These are phyloP conservation scores for Merodon equestris DNA, from an alignment of 2,888 invertebrate species.

Conservation along the genomic window DNA sequence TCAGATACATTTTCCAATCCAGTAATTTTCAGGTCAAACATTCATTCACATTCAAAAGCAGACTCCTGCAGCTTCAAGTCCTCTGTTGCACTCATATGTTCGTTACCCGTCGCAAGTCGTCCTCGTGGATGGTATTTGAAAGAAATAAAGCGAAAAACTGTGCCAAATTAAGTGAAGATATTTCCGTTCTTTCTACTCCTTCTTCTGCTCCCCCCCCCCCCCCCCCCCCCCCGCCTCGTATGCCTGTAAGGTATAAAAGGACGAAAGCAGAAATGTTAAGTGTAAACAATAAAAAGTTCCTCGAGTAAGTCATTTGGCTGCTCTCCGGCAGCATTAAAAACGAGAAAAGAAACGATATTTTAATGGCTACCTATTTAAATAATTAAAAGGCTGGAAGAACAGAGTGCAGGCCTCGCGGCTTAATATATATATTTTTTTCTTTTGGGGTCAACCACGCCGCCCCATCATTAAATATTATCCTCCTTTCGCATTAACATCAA, in stretches of 20 bases:
- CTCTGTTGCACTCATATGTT: neutral
- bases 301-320: conserved; percentile 34
- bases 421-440: conserved; percentile 1
- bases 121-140: neutral
- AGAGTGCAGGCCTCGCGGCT: conserved; percentile 30
- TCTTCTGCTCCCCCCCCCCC: neutral
- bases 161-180: conserved; percentile 65
- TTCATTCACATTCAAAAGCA: conserved; percentile 38
- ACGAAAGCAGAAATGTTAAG: conserved; percentile 53
- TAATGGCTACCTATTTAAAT: conserved; percentile 67
- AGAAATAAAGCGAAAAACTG: conserved; percentile 34
- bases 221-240: too few species aligned
- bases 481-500: conserved; percentile 42
- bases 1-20: conserved; percentile 59
- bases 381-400: conserved; percentile 56
- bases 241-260: conserved; percentile 20
- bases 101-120: conserved; percentile 6
- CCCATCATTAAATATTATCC: conserved; percentile 63
- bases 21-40: conserved; percentile 63
- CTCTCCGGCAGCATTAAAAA: conserved; percentile 3
- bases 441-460: conserved; percentile 57
- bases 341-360: conserved; percentile 34
- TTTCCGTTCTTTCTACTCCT: conserved; percentile 37
- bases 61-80: neutral
- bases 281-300: conserved; percentile 53